Evolutionary conservation across 2,888 invertebrate species (phyloP).

Genomic region (Diploptera punctata): DNA sequence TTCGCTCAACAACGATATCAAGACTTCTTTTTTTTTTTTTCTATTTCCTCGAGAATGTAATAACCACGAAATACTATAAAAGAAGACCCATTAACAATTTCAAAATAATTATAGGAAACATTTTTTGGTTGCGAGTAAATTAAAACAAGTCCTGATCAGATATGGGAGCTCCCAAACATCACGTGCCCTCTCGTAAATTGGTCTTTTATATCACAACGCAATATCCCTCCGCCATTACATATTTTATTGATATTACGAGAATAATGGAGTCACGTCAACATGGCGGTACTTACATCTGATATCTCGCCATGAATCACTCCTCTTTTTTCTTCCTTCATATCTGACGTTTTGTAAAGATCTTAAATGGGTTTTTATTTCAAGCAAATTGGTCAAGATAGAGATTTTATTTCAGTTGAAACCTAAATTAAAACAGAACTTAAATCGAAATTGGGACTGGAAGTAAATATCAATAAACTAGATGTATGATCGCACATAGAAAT

Average conservation of each 20-base stretch:
- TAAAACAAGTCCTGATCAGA: slow-evolving; percentile 34
- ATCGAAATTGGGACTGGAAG: no score
- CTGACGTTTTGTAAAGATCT: no score
- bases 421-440: no score
- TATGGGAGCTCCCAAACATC: slow-evolving; percentile 22
- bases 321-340: no score
- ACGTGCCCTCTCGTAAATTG: slow-evolving; percentile 15
- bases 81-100: slow-evolving; percentile 36
- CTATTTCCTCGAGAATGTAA: not conserved
- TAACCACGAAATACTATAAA: slow-evolving; percentile 29
- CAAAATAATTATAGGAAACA: slow-evolving; percentile 40
- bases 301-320: not conserved
- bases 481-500: no score
- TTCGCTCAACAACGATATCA: slow-evolving; percentile 11
- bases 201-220: slow-evolving; percentile 11
- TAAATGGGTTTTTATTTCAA: no score
- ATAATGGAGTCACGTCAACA: slow-evolving; percentile 17
- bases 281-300: no score
- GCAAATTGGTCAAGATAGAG: no score
- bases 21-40: slow-evolving; percentile 20
- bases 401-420: no score
- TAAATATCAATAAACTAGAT: no score
- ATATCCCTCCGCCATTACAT: not conserved
- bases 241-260: slow-evolving; percentile 23
- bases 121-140: slow-evolving; percentile 39